phyloP scores from a whole-genome alignment of 1,140 invertebrate species.

The Aethina tumida region DNA sequence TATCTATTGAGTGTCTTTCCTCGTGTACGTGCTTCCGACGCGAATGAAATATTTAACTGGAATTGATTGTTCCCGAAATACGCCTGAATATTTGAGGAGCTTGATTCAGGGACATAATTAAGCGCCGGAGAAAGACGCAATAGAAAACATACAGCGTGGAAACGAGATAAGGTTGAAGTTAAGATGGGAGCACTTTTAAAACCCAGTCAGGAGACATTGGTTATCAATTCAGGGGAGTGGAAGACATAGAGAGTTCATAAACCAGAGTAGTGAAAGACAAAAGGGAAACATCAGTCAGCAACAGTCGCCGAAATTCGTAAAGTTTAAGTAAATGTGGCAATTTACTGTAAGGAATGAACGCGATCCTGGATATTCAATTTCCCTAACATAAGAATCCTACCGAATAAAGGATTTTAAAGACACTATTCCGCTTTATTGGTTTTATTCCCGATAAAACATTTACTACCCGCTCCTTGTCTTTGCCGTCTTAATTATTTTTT shows the following conservation, averaged over 20 bases:
- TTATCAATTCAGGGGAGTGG: conserved; percentile 23
- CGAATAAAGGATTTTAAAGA: not conserved
- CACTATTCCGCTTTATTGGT: too few species aligned
- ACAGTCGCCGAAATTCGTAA: conserved; percentile 25
- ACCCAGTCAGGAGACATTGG: conserved; percentile 15
- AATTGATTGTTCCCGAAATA: too few species aligned
- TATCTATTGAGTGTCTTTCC: too few species aligned
- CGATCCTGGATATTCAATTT: conserved; percentile 26
- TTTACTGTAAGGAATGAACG: conserved; percentile 25
- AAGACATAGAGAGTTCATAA: conserved; percentile 21
- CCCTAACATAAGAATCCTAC: conserved; percentile 13
- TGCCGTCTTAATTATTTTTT: too few species aligned
- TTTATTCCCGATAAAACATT: too few species aligned
- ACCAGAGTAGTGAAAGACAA: conserved; percentile 23
- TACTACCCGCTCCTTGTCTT: too few species aligned
- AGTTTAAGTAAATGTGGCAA: conserved; percentile 30
- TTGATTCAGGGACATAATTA: too few species aligned
- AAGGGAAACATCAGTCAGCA: conserved; percentile 30
- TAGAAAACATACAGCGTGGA: conserved; percentile 15
- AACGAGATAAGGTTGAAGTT: conserved; percentile 14
- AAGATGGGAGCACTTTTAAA: conserved; percentile 14
- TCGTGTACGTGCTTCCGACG: too few species aligned
- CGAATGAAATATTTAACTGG: too few species aligned
- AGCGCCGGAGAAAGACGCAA: too few species aligned
- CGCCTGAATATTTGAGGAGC: too few species aligned